Percentiles rank a stretch among this genome's conserved stretches.
Conservation (phyloP, 1,140 invertebrate species). For the Microplitis mediator region DNA sequence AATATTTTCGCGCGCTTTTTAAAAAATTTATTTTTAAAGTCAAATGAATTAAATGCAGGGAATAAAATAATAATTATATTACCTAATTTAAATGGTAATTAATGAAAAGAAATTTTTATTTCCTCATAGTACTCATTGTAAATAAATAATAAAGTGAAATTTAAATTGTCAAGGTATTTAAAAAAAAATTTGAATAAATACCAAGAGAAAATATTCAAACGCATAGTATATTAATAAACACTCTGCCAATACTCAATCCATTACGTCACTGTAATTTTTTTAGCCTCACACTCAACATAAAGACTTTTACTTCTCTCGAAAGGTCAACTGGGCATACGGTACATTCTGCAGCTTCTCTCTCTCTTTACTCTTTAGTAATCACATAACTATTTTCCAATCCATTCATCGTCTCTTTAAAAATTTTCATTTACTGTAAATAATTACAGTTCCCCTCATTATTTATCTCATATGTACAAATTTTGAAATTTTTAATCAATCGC, state of each 20-base stretch:
- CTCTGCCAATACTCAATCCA: neutral
- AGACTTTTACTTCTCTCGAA: conserved; percentile 45
- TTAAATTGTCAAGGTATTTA: neutral
- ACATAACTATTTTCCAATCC: neutral
- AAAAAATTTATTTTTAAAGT: too few relatives aligned
- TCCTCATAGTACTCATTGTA: neutral
- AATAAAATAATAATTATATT: too few relatives aligned
- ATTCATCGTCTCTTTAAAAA: neutral
- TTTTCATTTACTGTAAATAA: neutral
- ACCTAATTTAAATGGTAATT: neutral
- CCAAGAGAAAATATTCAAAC: neutral
- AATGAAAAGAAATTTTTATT: neutral
- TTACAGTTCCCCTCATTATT: neutral
- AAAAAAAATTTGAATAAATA: neutral
- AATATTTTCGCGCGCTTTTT: too few relatives aligned
- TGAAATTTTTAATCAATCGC: too few relatives aligned
- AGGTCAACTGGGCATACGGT: conserved; percentile 41
- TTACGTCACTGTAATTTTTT: neutral
- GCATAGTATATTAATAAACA: neutral
- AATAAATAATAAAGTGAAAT: neutral
- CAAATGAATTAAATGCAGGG: too few relatives aligned
- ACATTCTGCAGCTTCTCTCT: neutral
- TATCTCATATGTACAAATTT: too few relatives aligned
- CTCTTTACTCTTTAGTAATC: conserved; percentile 2
- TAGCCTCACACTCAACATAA: neutral